phyloP scores from a whole-genome alignment of 2,797 vertebrate genomes.

The Malacoctenus gilli region DNA sequence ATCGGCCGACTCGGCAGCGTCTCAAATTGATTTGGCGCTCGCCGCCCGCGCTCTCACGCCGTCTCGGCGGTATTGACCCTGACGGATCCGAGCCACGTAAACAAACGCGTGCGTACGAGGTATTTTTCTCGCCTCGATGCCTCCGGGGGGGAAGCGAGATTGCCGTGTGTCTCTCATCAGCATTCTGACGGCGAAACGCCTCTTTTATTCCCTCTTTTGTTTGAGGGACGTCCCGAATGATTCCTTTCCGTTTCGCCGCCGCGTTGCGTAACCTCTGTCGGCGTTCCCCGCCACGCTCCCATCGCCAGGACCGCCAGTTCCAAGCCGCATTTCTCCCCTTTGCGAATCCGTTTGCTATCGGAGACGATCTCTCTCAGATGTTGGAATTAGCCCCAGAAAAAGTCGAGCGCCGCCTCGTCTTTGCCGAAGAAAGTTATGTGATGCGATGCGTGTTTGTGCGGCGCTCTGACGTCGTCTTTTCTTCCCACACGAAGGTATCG shows the following conservation, averaged over 20 bases:
- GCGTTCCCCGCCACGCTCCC: slow-evolving; percentile 19
- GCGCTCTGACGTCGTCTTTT: slow-evolving; percentile 6
- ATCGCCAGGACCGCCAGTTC: slow-evolving; percentile 31
- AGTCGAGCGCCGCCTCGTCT: not conserved
- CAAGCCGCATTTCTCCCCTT: slow-evolving; percentile 41
- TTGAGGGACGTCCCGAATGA: slow-evolving; percentile 31
- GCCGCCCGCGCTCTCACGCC: too few relatives aligned
- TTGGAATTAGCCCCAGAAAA: slow-evolving; percentile 16
- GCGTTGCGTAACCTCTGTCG: slow-evolving; percentile 45
- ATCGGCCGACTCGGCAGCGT: too few relatives aligned
- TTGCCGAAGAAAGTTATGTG: slow-evolving; percentile 6
- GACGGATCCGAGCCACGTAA: too few relatives aligned
- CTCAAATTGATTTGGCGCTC: too few relatives aligned
- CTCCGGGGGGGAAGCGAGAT: too few relatives aligned
- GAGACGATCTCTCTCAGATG: slow-evolving; percentile 44
- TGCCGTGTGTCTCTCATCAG: too few relatives aligned
- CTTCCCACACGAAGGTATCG: too few relatives aligned
- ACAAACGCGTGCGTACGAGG: too few relatives aligned
- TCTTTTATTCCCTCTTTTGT: slow-evolving; percentile 12
- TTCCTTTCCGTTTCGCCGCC: slow-evolving; percentile 42
- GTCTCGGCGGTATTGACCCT: too few relatives aligned
- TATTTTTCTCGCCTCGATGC: too few relatives aligned
- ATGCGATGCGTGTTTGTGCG: slow-evolving; percentile 28
- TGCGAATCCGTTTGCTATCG: slow-evolving; percentile 59
- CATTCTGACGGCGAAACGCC: slow-evolving; percentile 7